Base-by-base conservation (phyloP, 1,140 invertebrate species). In the Musca vetustissima region DNA sequence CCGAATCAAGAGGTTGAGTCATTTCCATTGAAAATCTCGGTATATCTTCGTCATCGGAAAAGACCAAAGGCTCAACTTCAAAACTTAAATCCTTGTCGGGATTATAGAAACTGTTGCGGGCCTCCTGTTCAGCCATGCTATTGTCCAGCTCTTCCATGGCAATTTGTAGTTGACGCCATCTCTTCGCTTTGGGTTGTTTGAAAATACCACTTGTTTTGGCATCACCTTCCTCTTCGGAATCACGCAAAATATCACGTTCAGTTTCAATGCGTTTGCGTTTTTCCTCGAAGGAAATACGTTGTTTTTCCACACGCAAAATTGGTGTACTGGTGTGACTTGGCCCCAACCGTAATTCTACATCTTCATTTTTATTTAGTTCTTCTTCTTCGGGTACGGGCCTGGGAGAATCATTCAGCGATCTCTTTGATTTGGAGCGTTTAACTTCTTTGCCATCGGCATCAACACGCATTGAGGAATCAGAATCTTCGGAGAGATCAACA, bases 1-100 rank as follows among this genome's bases (percentile, higher is more conserved):
- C 79, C 67, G 79, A 82, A 71, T 82, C 80, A 73, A 79, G 64
- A 64, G 72, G 78, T 75, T 76, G 75, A 77, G 78, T 77, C 76
- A 80, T 78, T 80, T 82, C 80, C 73, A 73, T 77, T 74, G 72
- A 86, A 80, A 75, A 87, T 78, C 83, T 86, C 81, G 72, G 85
- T 84, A 81, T 82, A 49, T 83, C 81, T 72, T 87, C 85, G 75
- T 87, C 86, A 75, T 91, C 90, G 24, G 90, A 91, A 82, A 92
- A 92, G 61, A 90, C 88, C 50, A 90, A 82, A 64, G 87, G 84
- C 69, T 91, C 89, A 67, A 88, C 87, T 61, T 81, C 79, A 25
- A 74, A 80, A 36, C 85, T 86, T 22, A 77, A 69, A 71, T 89
- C 88, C 77, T 88, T 89, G 68, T 90, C 88, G 72, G 86, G 86